Conservation (phyloP, 2,888 invertebrate species). For the Bellardia pandia region DNA sequence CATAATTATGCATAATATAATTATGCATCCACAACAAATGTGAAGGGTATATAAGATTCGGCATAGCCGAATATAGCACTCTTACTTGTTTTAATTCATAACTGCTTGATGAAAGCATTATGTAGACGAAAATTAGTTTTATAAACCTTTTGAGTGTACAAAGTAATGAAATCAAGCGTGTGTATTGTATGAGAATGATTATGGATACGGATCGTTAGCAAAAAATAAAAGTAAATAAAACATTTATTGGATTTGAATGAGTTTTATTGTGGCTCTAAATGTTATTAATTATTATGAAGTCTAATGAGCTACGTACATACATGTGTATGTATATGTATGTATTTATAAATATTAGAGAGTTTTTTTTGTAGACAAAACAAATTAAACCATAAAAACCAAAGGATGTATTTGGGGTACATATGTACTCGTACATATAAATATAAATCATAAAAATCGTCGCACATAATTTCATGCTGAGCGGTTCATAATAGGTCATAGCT, state of each 20-base stretch:
- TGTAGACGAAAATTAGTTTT: conserved; percentile 1
- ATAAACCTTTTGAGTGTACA: neutral
- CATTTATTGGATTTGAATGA: neutral
- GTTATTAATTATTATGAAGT: neutral
- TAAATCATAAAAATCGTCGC: too few species aligned
- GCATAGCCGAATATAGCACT: too few species aligned
- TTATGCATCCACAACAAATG: too few species aligned
- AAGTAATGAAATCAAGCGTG: neutral
- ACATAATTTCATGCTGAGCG: too few species aligned
- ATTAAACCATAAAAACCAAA: neutral
- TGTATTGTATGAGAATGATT: neutral
- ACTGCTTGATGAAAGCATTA: conserved; percentile 25
- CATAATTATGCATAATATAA: too few species aligned
- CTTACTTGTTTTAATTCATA: neutral
- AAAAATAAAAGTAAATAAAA: neutral
- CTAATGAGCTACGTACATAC: neutral
- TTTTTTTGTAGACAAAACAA: neutral
- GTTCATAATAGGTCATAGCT: too few species aligned
- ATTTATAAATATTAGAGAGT: neutral
- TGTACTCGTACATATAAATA: too few species aligned
- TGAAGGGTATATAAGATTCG: too few species aligned
- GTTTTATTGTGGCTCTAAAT: neutral
- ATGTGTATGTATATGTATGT: too few species aligned
- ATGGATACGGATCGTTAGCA: conserved; percentile 13
- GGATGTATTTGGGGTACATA: too few species aligned